phyloP scores from a whole-genome alignment of 2,113 vertebrate genomes.

The Takifugu bimaculatus region DNA sequence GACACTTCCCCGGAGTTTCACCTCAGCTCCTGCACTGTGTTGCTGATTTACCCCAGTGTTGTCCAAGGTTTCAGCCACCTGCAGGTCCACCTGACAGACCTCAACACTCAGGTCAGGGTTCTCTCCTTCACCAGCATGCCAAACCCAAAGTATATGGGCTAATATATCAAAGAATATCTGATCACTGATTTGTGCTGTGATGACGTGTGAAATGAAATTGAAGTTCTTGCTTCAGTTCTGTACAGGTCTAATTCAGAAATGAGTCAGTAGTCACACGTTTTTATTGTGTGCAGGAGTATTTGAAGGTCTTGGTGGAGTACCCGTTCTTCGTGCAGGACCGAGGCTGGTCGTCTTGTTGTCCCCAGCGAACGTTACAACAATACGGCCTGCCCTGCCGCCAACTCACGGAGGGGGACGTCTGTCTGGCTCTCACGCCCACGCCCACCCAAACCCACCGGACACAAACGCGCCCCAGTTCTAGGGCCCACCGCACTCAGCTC shows the following conservation, averaged over 20 bases:
- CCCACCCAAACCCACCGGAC: constrained; percentile 52
- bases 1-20: constrained; percentile 75
- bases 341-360: constrained; percentile 80
- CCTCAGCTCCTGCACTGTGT: constrained; percentile 77
- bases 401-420: constrained; percentile 73
- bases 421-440: constrained; percentile 74
- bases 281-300: constrained; percentile 71
- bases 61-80: constrained; percentile 72
- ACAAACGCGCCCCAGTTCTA: constrained; percentile 44
- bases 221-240: too few species aligned
- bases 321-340: constrained; percentile 77
- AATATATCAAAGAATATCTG: too few species aligned
- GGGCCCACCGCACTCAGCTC: constrained; percentile 43
- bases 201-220: too few species aligned
- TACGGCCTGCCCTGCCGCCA: constrained; percentile 76
- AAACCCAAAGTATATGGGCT: too few species aligned
- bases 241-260: too few species aligned
- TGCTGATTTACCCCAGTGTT: constrained; percentile 70
- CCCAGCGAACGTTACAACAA: constrained; percentile 70
- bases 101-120: constrained; percentile 77
- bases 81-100: constrained; percentile 76
- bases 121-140: constrained; percentile 2
- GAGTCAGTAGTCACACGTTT: constrained; percentile 4
- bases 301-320: constrained; percentile 79
- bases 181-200: too few species aligned